Conservation (phyloP, 2,888 invertebrate species). For the Microctonus hyperodae region DNA sequence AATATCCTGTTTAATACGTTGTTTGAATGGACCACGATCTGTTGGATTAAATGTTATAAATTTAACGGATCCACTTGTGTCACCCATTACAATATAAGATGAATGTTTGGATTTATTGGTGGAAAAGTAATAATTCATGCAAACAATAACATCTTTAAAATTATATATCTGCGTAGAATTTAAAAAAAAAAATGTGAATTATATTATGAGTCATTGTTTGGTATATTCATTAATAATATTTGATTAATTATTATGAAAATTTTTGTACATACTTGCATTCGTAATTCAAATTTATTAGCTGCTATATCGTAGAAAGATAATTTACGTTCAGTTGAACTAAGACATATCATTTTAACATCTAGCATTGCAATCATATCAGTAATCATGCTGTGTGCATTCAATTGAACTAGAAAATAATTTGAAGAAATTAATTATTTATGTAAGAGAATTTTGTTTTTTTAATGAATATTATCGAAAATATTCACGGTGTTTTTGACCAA, state of each 20-base stretch:
- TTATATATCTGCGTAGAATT: conserved; percentile 65
- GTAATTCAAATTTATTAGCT: conserved; percentile 75
- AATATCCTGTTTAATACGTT: conserved; percentile 70
- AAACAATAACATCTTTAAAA: conserved; percentile 68
- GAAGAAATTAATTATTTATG: background rate
- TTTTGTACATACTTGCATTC: conserved; percentile 68
- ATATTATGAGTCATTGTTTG: background rate
- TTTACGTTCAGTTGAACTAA: conserved; percentile 79
- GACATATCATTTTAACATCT: conserved; percentile 79
- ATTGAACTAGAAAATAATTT: conserved; percentile 62
- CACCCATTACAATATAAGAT: conserved; percentile 75
- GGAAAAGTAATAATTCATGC: conserved; percentile 70
- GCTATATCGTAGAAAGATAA: conserved; percentile 82
- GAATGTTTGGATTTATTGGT: conserved; percentile 66
- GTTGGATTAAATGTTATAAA: conserved; percentile 71
- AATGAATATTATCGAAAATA: conserved; percentile 38
- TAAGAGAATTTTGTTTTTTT: conserved; percentile 1
- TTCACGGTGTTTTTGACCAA: conserved; percentile 72
- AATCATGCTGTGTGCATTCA: conserved; percentile 75
- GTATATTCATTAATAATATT: too few relatives aligned
- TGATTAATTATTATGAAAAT: too few relatives aligned
- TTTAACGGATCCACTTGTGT: conserved; percentile 75
- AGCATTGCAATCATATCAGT: conserved; percentile 78
- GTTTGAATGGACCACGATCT: conserved; percentile 75
- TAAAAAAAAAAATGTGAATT: background rate